Conservation (phyloP, 2,888 invertebrate genomes). For the Erebia epiphron region DNA sequence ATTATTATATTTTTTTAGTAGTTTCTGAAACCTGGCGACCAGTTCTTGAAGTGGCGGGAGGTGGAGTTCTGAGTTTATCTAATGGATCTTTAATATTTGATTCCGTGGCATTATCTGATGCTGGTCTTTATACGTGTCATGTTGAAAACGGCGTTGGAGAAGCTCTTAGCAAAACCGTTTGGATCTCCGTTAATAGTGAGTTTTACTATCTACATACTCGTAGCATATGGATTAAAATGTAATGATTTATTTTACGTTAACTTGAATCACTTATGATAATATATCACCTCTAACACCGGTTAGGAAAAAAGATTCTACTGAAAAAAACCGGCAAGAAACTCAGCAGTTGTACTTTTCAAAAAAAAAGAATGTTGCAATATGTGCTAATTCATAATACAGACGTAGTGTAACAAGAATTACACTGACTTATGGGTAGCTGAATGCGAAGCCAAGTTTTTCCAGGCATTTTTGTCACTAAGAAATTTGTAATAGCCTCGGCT, state of each 20-base stretch:
- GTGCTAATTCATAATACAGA: too few species aligned
- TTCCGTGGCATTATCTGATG: slow-evolving; percentile 73
- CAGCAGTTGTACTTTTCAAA: too few species aligned
- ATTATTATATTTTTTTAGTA: slow-evolving; percentile 50
- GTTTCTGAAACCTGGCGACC: slow-evolving; percentile 74
- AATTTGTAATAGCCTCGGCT: too few species aligned
- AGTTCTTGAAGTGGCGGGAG: slow-evolving; percentile 75
- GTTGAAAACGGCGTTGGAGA: slow-evolving; percentile 81
- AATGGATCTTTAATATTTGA: slow-evolving; percentile 78
- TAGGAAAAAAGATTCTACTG: too few species aligned
- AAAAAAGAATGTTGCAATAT: too few species aligned
- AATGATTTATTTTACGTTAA: not conserved
- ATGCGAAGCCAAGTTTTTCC: too few species aligned
- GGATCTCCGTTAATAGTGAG: slow-evolving; percentile 80
- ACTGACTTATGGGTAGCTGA: too few species aligned
- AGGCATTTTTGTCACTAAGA: too few species aligned
- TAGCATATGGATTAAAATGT: not conserved
- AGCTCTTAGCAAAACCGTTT: slow-evolving; percentile 75
- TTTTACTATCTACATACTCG: slow-evolving; percentile 42
- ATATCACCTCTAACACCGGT: too few species aligned
- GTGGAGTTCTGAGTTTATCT: slow-evolving; percentile 74
- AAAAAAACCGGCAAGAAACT: too few species aligned
- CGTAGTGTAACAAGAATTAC: too few species aligned
- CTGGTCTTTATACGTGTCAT: slow-evolving; percentile 76
- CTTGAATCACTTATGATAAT: not conserved